These are phyloP conservation scores for Gambusia affinis DNA, from an alignment of 2,113 vertebrate species.

Conservation along the genomic window DNA sequence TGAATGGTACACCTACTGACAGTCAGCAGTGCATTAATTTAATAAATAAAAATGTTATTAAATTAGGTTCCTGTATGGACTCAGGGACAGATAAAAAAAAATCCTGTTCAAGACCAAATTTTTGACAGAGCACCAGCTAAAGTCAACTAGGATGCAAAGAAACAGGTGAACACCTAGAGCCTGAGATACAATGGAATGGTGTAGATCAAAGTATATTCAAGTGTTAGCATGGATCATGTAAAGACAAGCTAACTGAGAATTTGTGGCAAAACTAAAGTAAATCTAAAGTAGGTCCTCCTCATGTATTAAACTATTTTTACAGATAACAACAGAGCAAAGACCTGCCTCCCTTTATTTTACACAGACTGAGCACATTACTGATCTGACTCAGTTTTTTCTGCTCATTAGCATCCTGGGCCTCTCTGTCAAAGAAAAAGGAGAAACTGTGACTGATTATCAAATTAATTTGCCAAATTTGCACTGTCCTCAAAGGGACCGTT, in stretches of 20 bases:
- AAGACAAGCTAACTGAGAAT: background rate
- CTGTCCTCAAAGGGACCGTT: slow-evolving; percentile 16
- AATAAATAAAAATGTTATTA: too few species aligned
- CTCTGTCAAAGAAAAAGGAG: slow-evolving; percentile 33
- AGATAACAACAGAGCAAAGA: slow-evolving; percentile 13
- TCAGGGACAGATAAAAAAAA: too few species aligned
- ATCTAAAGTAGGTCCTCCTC: background rate
- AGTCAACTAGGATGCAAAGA: background rate
- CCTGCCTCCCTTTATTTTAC: slow-evolving; percentile 18
- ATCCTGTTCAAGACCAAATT: too few species aligned
- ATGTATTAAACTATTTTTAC: background rate
- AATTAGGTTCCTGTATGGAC: too few species aligned
- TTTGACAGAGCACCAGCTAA: too few species aligned
- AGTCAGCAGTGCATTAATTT: too few species aligned
- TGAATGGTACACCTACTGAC: too few species aligned
- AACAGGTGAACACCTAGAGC: background rate
- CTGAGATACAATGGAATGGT: background rate
- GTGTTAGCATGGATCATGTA: background rate
- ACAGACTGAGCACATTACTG: slow-evolving; percentile 33
- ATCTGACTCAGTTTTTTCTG: slow-evolving; percentile 17
- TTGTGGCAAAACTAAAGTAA: background rate
- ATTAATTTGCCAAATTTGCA: slow-evolving; percentile 53
- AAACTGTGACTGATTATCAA: slow-evolving; percentile 28
- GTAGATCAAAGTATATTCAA: background rate
- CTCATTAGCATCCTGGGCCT: slow-evolving; percentile 52